Conservation (phyloP, 2,797 vertebrate species). For the Danio kyathit region DNA sequence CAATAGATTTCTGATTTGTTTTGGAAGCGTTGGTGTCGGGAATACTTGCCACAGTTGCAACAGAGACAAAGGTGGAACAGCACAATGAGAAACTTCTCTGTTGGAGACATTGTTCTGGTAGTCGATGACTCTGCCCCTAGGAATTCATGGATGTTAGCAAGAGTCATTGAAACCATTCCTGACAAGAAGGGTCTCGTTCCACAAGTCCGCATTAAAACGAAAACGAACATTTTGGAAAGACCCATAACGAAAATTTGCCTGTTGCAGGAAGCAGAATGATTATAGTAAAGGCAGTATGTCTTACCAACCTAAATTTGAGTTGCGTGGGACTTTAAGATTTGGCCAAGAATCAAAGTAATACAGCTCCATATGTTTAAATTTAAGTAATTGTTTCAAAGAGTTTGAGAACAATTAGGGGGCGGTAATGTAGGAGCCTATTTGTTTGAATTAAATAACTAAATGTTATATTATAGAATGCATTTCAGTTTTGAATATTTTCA, state of each 20-base stretch:
- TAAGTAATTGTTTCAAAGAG: not conserved
- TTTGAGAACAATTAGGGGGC: not conserved
- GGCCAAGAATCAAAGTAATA: not conserved
- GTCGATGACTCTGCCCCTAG: not conserved
- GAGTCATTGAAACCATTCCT: not conserved
- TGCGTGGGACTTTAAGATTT: not conserved
- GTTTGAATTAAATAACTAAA: too few relatives aligned
- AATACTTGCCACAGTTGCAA: not conserved
- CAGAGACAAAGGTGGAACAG: not conserved
- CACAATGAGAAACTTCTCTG: not conserved
- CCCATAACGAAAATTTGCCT: not conserved
- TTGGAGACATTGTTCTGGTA: slow-evolving; percentile 7
- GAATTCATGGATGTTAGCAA: slow-evolving; percentile 9
- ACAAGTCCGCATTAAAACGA: not conserved
- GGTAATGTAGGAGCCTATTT: too few relatives aligned
- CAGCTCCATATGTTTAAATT: not conserved
- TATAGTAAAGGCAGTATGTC: not conserved
- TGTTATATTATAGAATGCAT: too few relatives aligned
- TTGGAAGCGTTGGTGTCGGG: not conserved
- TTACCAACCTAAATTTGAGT: not conserved
- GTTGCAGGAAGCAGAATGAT: not conserved
- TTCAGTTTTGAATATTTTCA: too few relatives aligned
- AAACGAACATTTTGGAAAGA: slow-evolving; percentile 6
- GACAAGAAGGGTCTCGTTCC: not conserved
- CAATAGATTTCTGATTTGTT: not conserved